Conservation (phyloP, 2,888 invertebrate species). For the Shargacucullia verbasci region DNA sequence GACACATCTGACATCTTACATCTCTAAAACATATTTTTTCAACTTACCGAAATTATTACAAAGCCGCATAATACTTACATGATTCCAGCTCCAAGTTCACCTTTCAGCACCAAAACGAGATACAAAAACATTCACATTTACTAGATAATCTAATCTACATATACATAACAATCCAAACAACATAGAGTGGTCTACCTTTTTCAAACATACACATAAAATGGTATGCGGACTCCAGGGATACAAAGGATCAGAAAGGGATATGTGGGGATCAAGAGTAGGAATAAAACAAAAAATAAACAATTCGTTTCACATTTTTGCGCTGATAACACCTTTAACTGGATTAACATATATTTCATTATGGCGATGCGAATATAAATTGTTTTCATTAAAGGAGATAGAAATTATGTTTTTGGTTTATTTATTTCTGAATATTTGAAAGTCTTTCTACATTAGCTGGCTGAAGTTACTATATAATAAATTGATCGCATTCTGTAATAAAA, state of each 20-base stretch:
- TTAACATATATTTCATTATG: constrained; percentile 2
- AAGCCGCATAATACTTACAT: constrained; percentile 26
- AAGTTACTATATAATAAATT: not conserved
- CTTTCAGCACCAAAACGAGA: constrained; percentile 19
- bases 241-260: constrained; percentile 47
- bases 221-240: constrained; percentile 39
- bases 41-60: constrained; percentile 28
- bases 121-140: constrained; percentile 37
- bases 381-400: not conserved
- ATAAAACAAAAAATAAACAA: constrained; percentile 39
- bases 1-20: no score
- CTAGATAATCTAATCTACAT: constrained; percentile 46
- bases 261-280: constrained; percentile 20
- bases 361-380: not conserved
- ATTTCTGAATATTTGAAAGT: no score
- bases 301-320: constrained; percentile 21
- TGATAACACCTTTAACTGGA: constrained; percentile 14
- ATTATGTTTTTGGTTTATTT: no score
- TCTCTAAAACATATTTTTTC: not conserved
- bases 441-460: no score
- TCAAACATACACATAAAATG: constrained; percentile 38
- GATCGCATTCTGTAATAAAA: not conserved
- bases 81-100: not conserved
- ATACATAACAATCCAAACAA: constrained; percentile 41
- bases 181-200: constrained; percentile 44